Evolutionary conservation across 2,888 invertebrate genomes (phyloP).

Genomic region (Lycaena phlaeas): DNA sequence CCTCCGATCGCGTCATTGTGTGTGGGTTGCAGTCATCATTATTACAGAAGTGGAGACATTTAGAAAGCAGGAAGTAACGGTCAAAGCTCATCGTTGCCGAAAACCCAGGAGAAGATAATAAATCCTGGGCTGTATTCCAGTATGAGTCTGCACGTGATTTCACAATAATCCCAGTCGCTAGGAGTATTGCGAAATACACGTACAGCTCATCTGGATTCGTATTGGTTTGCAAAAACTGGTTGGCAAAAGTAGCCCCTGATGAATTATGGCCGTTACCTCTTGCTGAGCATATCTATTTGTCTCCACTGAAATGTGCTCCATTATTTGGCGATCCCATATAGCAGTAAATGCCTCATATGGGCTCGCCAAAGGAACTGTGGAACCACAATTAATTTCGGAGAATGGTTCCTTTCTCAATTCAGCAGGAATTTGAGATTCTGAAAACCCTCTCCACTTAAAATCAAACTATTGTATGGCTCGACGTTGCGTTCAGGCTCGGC

Average conservation of each 20-base stretch:
- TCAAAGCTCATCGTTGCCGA: constrained; percentile 12
- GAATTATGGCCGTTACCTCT: constrained; percentile 12
- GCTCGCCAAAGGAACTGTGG: constrained; percentile 8
- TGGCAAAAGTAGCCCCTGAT: constrained; percentile 8
- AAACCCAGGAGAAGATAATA: constrained; percentile 21
- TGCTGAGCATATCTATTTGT: constrained; percentile 27
- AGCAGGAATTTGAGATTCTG: constrained; percentile 7
- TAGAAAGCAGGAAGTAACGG: constrained; percentile 13
- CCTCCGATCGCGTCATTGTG: constrained; percentile 9
- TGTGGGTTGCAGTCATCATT: constrained; percentile 9
- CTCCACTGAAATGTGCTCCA: constrained; percentile 22
- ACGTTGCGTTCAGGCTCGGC: neutral
- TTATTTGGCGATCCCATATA: constrained; percentile 24
- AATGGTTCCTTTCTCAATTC: constrained; percentile 8
- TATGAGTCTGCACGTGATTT: constrained; percentile 22
- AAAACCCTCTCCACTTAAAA: constrained; percentile 9
- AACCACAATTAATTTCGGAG: constrained; percentile 9
- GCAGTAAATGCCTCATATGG: constrained; percentile 12
- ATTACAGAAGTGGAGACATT: constrained; percentile 17
- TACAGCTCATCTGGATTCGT: constrained; percentile 12
- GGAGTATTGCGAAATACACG: constrained; percentile 14
- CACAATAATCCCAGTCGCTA: constrained; percentile 17
- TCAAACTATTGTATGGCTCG: constrained; percentile 7
- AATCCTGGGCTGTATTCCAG: constrained; percentile 18
- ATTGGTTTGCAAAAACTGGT: constrained; percentile 18